Evolutionary conservation across 2,113 vertebrate species (phyloP), one percentile per base, ranked within the genome.

Genomic region (Festucalex cinctus): DNA sequence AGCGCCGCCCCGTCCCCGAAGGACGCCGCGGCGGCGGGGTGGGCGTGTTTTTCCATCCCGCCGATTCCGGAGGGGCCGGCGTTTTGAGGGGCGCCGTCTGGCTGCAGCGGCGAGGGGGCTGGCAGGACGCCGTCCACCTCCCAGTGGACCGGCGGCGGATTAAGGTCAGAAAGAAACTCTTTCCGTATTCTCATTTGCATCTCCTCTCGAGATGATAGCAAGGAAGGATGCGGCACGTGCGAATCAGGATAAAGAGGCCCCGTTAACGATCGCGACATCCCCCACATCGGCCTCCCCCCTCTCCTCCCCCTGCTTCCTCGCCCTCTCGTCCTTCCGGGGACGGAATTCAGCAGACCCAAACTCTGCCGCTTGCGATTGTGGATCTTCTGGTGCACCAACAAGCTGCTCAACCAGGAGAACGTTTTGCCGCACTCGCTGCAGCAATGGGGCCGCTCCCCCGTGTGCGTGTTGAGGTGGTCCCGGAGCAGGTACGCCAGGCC

Each of bases 401-500:
- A 84, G 78, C 91, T 93, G 78, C 91, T 92, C 10, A 93, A 90
- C 92, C 92, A 93, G 32, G 90, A 90, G 36, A 93, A 93, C 1
- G 86, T 83, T 74, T 92, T 93, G 66, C 91, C 71, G 67, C 92
- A 93, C 74, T 92, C 91, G 0, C 86, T 82, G 36, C 92, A 93
- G 63, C 83, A 88, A 73, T 93, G 91, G n/a, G 92, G 92, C 74
- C 91, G 81, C 67, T 91, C 90, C 2, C 92, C 92, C 0, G 91
- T 93, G 82, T 93, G 92, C 1, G 92, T 93, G 83, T 93, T 92
- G 76, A 92, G 85, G 82, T 93, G 92, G 74, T 93, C 92, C 2
- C 91, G 91, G 17, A 93, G 89, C 75, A 92, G 78, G 76, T 91
- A 92, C 0, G 90, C 90, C 26, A 93, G 76, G 1, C 89, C 88